phyloP scores from a whole-genome alignment of 23 tunicate genomes.

The Styela plicata region DNA sequence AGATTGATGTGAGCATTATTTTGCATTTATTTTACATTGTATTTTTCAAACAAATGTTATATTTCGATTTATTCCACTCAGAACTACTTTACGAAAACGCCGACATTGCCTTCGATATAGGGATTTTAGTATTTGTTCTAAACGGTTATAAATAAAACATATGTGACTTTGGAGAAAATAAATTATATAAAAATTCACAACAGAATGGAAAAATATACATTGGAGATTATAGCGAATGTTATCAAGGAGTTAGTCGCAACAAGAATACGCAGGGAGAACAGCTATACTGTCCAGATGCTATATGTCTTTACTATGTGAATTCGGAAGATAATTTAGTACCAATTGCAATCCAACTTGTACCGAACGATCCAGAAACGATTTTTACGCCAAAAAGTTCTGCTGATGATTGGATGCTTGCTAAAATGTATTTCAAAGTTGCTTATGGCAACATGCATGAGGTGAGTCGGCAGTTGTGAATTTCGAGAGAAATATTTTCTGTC shows the following conservation, averaged over 20 bases:
- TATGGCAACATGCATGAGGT: conserved; percentile 51
- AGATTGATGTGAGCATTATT: too few relatives aligned
- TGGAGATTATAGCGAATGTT: conserved; percentile 23
- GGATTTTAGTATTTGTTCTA: too few relatives aligned
- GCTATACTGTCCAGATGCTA: conserved; percentile 23
- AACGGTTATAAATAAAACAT: too few relatives aligned
- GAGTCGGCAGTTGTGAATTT: too few relatives aligned
- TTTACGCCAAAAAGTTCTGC: conserved; percentile 41
- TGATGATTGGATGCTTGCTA: conserved; percentile 73
- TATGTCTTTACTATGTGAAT: conserved; percentile 35
- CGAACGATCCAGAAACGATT: conserved; percentile 41
- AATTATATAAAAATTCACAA: neutral
- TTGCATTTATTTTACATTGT: too few relatives aligned
- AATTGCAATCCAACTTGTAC: conserved; percentile 61
- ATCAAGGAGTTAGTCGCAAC: conserved; percentile 27
- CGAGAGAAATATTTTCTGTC: too few relatives aligned
- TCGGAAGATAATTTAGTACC: conserved; percentile 29
- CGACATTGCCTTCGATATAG: too few relatives aligned
- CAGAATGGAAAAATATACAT: conserved; percentile 59
- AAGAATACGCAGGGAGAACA: conserved; percentile 7
- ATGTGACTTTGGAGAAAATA: too few relatives aligned
- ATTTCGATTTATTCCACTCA: too few relatives aligned
- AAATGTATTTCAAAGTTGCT: conserved; percentile 48
- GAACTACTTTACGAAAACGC: too few relatives aligned
- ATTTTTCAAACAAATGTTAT: too few relatives aligned